phyloP scores from a whole-genome alignment of 2,888 invertebrate species.

The Amiota mariae region DNA sequence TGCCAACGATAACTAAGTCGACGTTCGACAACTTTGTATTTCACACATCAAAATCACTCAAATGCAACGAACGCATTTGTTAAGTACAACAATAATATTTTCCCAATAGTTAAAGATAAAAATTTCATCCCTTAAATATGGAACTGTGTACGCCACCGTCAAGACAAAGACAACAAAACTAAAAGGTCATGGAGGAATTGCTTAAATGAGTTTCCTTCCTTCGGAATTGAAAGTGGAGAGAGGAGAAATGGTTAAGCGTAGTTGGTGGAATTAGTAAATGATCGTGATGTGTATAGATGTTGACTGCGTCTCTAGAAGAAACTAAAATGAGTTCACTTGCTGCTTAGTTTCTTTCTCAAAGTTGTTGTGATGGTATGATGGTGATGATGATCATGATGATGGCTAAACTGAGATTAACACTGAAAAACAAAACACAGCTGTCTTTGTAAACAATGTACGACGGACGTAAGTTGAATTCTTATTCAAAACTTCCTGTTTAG shows the following conservation, averaged over 20 bases:
- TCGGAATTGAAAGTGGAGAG: background rate
- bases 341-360: background rate
- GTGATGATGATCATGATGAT: too few species aligned
- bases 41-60: slow-evolving; percentile 19
- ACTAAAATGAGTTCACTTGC: background rate
- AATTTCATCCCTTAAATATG: slow-evolving; percentile 12
- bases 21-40: background rate
- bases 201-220: slow-evolving; percentile 11
- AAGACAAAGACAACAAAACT: background rate
- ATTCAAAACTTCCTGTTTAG: background rate
- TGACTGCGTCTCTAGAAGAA: background rate
- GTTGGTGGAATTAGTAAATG: slow-evolving; percentile 8
- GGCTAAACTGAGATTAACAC: slow-evolving; percentile 13
- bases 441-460: background rate
- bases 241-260: too few species aligned
- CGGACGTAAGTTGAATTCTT: background rate
- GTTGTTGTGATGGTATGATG: background rate
- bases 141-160: too few species aligned
- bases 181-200: background rate
- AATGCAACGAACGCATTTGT: slow-evolving; percentile 24
- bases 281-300: background rate
- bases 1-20: background rate
- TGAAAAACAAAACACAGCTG: background rate
- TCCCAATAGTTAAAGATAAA: background rate
- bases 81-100: background rate